Base-by-base conservation (phyloP, 2,113 vertebrate genomes). In the Trichechus manatus region DNA sequence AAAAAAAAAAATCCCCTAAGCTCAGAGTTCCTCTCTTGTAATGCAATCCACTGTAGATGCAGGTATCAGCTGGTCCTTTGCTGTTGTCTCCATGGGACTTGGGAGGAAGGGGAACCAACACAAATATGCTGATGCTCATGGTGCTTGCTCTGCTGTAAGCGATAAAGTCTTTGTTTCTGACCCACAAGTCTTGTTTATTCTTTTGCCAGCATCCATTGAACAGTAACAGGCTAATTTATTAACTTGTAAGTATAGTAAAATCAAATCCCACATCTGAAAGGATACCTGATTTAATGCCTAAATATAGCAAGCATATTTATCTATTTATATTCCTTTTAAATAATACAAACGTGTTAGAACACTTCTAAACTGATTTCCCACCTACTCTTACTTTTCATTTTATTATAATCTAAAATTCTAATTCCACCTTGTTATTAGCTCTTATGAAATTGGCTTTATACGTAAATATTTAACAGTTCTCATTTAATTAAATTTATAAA, bases 401-500 rank as follows among this genome's bases (percentile, higher is more conserved):
- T 72, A 64, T 33, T 72, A 3, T 84, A 80, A 47, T 5, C 33
- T 75, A 93, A 39, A 84, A 74, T 89, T 89, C 88, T 89, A 93
- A n/a, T 89, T 93, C 3, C 0, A 31, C 10, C 11, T 47, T 56
- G 39, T 13, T 84, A 44, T 59, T 66, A 87, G 70, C 36, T 42
- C 42, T 94, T 86, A 33, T 22, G 5, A 74, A 87, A 68, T 36
- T 14, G 25, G 53, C 33, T 66, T 94, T 53, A 96, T 29, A 33
- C 31, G 36, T 50, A 87, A 82, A 82, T 75, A 92, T 70, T 87
- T 36, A 82, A 64, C 9, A 47, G 11, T 78, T 33, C 79, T 5
- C 94, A 3, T 89, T 87, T 72, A 72, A 79, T 44, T 44, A 85
- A 29, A 86, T 53, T 90, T 84, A 66, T 22, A 88, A 88, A 56